phyloP scores from a whole-genome alignment of 2,113 vertebrate genomes.

The Indicator maculatus region DNA sequence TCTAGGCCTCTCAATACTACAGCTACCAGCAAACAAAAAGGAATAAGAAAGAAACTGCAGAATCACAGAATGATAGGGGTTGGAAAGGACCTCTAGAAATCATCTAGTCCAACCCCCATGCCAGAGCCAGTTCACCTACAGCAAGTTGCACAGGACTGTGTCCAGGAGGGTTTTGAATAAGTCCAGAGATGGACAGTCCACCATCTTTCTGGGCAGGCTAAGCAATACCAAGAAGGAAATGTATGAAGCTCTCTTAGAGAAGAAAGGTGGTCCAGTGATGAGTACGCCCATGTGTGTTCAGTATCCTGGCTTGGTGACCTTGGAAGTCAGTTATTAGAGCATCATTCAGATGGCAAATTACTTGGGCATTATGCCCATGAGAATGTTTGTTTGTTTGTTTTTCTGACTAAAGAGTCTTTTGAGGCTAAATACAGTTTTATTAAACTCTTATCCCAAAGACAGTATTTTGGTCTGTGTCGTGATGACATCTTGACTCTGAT shows the following conservation, averaged over 20 bases:
- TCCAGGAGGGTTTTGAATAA: too few relatives aligned
- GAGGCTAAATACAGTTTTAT: not conserved
- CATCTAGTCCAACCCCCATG: too few relatives aligned
- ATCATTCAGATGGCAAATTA: not conserved
- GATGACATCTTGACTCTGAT: not conserved
- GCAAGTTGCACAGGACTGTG: too few relatives aligned
- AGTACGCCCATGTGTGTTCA: not conserved
- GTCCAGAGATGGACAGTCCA: too few relatives aligned
- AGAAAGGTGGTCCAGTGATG: not conserved
- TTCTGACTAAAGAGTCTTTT: not conserved
- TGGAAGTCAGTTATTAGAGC: not conserved
- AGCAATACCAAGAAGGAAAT: not conserved
- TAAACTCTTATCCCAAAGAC: not conserved
- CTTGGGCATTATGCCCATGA: fast-evolving
- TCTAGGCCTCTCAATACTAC: not conserved
- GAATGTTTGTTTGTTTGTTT: not conserved
- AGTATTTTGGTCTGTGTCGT: not conserved
- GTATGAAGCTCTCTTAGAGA: not conserved
- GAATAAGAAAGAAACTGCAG: not conserved
- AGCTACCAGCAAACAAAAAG: not conserved
- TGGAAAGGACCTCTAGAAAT: too few relatives aligned
- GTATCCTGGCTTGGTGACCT: not conserved
- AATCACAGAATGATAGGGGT: too few relatives aligned
- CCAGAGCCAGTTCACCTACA: too few relatives aligned
- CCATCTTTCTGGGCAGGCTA: not conserved